Evolutionary conservation across 2,113 vertebrate genomes (phyloP).

Genomic region (Microcebus griseorufus): DNA sequence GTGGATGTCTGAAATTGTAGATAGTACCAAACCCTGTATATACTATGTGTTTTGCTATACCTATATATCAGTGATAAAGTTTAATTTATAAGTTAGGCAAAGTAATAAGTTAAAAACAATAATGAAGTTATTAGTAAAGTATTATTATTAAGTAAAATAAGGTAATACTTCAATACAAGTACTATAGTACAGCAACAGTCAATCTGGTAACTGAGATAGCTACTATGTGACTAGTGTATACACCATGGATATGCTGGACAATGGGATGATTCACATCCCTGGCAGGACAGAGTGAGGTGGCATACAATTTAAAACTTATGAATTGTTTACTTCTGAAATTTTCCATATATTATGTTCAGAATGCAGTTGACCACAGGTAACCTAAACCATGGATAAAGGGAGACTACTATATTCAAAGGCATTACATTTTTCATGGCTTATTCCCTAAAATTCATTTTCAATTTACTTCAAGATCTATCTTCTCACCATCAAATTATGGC

Average conservation of each 20-base stretch:
- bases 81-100: background rate
- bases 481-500: constrained; percentile 43
- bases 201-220: background rate
- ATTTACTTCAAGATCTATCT: constrained; percentile 27
- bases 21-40: background rate
- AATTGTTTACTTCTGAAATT: background rate
- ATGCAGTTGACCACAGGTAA: background rate
- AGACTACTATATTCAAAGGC: background rate
- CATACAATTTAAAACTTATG: background rate
- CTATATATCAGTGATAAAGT: background rate
- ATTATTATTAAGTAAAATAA: background rate
- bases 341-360: background rate
- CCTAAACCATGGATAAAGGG: background rate
- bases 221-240: background rate
- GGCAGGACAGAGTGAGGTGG: background rate
- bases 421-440: background rate
- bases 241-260: background rate
- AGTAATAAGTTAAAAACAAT: background rate
- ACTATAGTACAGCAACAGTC: background rate
- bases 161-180: background rate
- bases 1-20: no score
- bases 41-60: background rate
- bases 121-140: background rate
- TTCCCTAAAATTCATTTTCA: constrained; percentile 11
- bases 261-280: background rate